Percentiles rank a stretch among this genome's conserved stretches.
These are phyloP conservation scores for Pandemis corylana DNA, from an alignment of 2,888 invertebrate species.

Conservation along the genomic window DNA sequence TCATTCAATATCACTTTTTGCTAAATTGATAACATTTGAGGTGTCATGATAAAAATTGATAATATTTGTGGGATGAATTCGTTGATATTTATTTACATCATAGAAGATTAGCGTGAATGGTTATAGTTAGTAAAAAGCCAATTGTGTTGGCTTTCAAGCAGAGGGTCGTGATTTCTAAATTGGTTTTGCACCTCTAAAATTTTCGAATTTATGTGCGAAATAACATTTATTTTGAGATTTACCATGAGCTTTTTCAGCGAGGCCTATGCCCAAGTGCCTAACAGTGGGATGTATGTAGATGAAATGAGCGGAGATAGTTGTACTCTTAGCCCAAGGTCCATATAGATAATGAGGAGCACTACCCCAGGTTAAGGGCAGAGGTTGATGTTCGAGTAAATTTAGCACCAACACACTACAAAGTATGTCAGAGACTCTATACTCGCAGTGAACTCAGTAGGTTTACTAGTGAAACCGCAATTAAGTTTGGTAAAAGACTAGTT, in stretches of 20 bases:
- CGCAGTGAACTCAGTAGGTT: constrained; percentile 49
- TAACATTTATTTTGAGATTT: no score
- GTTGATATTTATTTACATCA: constrained; percentile 23
- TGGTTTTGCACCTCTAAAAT: no score
- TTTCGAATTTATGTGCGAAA: no score
- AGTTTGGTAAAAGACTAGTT: no score
- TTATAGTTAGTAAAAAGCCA: not conserved
- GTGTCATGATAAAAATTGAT: constrained; percentile 18
- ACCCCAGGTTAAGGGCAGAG: constrained; percentile 74
- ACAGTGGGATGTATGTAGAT: no score
- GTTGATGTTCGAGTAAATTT: constrained; percentile 77
- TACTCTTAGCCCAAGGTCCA: constrained; percentile 71
- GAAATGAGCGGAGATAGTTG: constrained; percentile 46
- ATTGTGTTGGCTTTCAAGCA: no score
- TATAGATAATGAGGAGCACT: constrained; percentile 64
- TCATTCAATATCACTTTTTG: constrained; percentile 8
- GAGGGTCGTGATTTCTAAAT: no score
- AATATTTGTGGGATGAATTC: constrained; percentile 3
- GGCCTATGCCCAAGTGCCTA: no score
- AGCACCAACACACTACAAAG: constrained; percentile 75
- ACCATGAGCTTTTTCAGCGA: no score
- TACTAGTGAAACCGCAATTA: no score
- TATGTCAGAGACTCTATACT: constrained; percentile 81
- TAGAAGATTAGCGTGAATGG: not conserved
- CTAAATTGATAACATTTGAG: constrained; percentile 2